These are phyloP conservation scores for Acrobasis repandana DNA, from an alignment of 2,888 invertebrate genomes.

Conservation along the genomic window DNA sequence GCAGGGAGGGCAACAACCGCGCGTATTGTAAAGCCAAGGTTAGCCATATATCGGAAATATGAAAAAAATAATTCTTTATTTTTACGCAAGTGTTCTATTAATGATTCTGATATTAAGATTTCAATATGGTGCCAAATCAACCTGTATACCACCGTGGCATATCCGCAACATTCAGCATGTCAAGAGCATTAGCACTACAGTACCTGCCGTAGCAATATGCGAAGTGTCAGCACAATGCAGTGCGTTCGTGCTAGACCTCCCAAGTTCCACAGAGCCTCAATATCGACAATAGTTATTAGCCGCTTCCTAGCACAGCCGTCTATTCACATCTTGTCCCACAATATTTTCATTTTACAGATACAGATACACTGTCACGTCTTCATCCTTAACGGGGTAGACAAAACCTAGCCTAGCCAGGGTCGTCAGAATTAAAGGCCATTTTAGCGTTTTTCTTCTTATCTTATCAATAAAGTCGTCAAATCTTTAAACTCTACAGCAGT, in stretches of 20 bases:
- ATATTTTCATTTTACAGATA: background rate
- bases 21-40: too few relatives aligned
- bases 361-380: background rate
- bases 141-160: background rate
- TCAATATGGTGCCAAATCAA: too few relatives aligned
- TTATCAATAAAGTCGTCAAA: too few relatives aligned
- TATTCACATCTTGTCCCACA: constrained; percentile 4
- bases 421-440: background rate
- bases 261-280: constrained; percentile 5
- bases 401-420: background rate
- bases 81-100: too few relatives aligned
- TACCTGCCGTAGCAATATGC: background rate
- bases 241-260: background rate
- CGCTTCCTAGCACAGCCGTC: background rate
- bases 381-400: background rate
- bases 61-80: too few relatives aligned
- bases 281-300: constrained; percentile 14
- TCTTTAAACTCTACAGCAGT: too few relatives aligned
- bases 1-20: too few relatives aligned
- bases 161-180: background rate
- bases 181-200: background rate
- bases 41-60: too few relatives aligned
- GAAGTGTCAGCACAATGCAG: constrained; percentile 6
- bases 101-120: too few relatives aligned
- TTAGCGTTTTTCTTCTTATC: too few relatives aligned